Conservation (phyloP, 2,797 vertebrate genomes). For the Ciconia nigra region DNA sequence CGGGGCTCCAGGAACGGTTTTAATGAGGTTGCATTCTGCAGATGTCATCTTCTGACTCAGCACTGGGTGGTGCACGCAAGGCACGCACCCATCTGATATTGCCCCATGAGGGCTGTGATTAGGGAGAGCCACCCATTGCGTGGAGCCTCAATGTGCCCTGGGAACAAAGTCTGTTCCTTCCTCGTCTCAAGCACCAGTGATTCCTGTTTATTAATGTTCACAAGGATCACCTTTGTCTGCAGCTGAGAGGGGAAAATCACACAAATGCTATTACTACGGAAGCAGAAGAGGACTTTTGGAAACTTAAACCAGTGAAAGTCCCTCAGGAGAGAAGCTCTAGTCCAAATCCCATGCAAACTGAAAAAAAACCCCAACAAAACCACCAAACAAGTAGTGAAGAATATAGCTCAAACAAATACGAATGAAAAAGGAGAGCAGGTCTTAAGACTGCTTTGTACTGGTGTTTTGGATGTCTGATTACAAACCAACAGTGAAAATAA, state of each 20-base stretch:
- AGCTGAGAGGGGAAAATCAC: neutral
- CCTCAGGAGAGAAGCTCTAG: neutral
- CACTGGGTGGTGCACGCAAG: neutral
- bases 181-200: neutral
- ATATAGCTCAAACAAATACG: neutral
- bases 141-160: neutral
- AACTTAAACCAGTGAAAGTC: neutral
- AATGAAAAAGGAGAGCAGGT: neutral
- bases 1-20: neutral
- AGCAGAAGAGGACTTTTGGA: neutral
- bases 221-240: neutral
- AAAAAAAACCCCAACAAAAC: neutral
- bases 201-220: neutral
- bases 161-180: conserved; percentile 46
- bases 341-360: neutral
- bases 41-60: conserved; percentile 28
- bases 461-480: neutral
- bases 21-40: neutral
- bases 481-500: neutral
- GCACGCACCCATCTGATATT: neutral
- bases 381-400: neutral
- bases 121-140: neutral
- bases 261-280: fast-evolving
- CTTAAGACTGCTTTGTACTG: neutral
- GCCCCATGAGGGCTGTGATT: neutral